Evolutionary conservation across 2,888 invertebrate genomes (phyloP).

Genomic region (Clostera curtula): DNA sequence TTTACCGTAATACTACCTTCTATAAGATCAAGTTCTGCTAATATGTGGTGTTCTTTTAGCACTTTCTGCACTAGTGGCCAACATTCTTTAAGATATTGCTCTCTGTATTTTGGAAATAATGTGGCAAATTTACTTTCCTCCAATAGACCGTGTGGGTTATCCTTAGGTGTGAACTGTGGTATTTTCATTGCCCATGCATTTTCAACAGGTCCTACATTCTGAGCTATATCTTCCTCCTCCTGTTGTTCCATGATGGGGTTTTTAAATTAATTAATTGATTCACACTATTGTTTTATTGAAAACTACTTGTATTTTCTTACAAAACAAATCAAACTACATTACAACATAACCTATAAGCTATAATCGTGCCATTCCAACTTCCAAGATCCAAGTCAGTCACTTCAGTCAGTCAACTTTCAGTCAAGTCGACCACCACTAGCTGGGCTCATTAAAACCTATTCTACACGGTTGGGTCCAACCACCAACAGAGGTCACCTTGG

Average conservation of each 20-base stretch:
- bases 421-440: too few species aligned
- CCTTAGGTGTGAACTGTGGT: conserved; percentile 89
- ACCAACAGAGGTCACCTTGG: too few species aligned
- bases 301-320: background rate
- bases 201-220: conserved; percentile 77
- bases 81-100: conserved; percentile 94
- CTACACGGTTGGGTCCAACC: too few species aligned
- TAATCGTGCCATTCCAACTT: too few species aligned
- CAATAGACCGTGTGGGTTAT: conserved; percentile 91
- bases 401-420: too few species aligned
- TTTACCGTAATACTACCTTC: conserved; percentile 96
- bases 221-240: conserved; percentile 36
- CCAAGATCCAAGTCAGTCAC: too few species aligned
- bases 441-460: too few species aligned
- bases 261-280: background rate
- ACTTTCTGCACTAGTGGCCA: conserved; percentile 96
- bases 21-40: conserved; percentile 92
- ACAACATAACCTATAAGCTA: too few species aligned
- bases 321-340: too few species aligned
- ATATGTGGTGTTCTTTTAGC: conserved; percentile 84
- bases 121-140: conserved; percentile 98
- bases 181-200: conserved; percentile 92
- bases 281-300: background rate
- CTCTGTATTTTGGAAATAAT: conserved; percentile 97
- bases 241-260: conserved; percentile 27